Evolutionary conservation across 2,797 vertebrate species (phyloP), one percentile per base, ranked within the genome.

Genomic region (Sebastes elongatus): DNA sequence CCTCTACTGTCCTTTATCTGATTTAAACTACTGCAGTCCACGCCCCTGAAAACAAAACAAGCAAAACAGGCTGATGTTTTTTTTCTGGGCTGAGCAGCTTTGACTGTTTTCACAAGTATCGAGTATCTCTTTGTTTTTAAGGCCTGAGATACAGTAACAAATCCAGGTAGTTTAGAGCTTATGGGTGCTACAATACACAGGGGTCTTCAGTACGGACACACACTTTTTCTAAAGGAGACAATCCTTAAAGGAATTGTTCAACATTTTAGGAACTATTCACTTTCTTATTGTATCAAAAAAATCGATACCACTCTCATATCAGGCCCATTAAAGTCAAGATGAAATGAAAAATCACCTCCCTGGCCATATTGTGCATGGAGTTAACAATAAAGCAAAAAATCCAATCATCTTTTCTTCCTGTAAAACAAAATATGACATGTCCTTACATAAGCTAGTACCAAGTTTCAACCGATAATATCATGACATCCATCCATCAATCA

Each of bases 301-400:
- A 35, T n/a, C 4, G 0, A 62, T 33, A 16, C 11, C 1, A 8
- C 32, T n/a, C n/a, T 8, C n/a, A 35, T 5, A 23, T 23, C n/a
- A 38, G 61, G 0, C 38, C 38, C 3, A 0, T 42, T 42, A 42
- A 42, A 42, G 38, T 42, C 38, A 18, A 42, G 38, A 42, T 42
- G 6, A 42, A 42, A 42, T 42, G 14, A 42, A 42, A 42, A 42
- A 42, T 42, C 38, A 16, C 38, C 14, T 42, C 38, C 38, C 38
- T 7, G 6, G 14, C 2, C 38, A 42, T 42, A 16, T 42, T 42
- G 3, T 3, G 38, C 38, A 42, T 0, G 0, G 14, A 42, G 14
- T 16, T 42, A 42, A 42, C 14, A 42, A 42, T 42, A 42, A 42
- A 16, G 38, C 14, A 42, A 0, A 42, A 42, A 0, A 42, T 42